Evolutionary conservation across 1,140 invertebrate genomes (phyloP).

Genomic region (Oscheius sp.): DNA sequence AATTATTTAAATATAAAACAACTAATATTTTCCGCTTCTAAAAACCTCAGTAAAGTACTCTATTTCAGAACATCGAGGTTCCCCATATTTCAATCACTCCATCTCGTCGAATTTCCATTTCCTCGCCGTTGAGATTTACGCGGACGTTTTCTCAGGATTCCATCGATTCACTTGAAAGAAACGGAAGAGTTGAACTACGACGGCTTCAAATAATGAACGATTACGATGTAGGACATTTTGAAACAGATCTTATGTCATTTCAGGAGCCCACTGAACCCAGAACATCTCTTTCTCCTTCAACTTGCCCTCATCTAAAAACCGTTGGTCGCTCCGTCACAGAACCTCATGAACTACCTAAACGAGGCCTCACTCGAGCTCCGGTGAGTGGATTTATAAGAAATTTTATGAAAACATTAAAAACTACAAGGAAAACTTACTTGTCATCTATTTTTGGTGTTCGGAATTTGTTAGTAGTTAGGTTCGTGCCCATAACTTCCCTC

Average conservation of each 20-base stretch:
- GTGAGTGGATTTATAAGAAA: not conserved
- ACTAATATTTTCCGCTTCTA: too few relatives aligned
- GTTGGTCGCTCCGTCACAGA: constrained; percentile 19
- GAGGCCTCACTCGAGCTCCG: constrained; percentile 10
- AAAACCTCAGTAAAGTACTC: too few relatives aligned
- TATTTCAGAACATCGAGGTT: not conserved
- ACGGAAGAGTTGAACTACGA: constrained; percentile 43
- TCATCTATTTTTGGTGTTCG: too few relatives aligned
- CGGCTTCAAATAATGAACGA: constrained; percentile 41
- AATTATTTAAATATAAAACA: too few relatives aligned
- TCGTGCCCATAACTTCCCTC: too few relatives aligned
- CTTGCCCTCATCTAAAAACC: constrained; percentile 15
- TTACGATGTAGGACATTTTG: constrained; percentile 15
- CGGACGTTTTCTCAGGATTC: constrained; percentile 46
- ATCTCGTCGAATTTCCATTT: constrained; percentile 15
- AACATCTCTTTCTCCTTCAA: not conserved
- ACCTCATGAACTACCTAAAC: constrained; percentile 2
- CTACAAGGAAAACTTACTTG: too few relatives aligned
- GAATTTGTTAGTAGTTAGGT: too few relatives aligned
- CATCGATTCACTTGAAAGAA: constrained; percentile 43
- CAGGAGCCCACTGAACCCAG: not conserved
- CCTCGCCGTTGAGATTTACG: constrained; percentile 36
- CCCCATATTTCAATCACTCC: constrained; percentile 21
- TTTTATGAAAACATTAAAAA: constrained; percentile 1
- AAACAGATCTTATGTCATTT: not conserved